phyloP scores from a whole-genome alignment of 2,888 invertebrate genomes.

The Drosophila paucipuncta region DNA sequence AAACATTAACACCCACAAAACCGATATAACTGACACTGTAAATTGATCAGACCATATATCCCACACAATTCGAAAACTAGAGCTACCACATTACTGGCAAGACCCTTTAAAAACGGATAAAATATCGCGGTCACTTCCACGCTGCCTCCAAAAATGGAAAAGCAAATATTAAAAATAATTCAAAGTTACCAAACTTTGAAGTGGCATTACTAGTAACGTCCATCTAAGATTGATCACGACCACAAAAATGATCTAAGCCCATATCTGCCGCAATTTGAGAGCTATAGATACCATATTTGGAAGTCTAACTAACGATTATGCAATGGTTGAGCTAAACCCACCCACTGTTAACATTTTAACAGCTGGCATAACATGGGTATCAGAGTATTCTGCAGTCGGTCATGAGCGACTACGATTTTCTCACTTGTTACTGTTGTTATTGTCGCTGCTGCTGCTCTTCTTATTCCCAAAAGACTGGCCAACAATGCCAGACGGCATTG shows the following conservation, averaged over 20 bases:
- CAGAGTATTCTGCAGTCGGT: neutral
- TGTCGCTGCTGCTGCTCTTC: slow-evolving; percentile 16
- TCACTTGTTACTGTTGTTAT: neutral
- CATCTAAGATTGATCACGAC: neutral
- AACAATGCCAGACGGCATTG: slow-evolving; percentile 55
- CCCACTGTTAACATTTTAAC: neutral
- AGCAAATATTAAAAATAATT: neutral
- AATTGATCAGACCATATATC: neutral
- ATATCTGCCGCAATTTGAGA: neutral
- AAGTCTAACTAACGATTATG: neutral
- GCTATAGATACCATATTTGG: neutral
- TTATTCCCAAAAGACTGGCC: slow-evolving; percentile 37
- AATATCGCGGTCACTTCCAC: neutral
- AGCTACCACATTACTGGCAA: neutral
- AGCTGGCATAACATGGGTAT: neutral
- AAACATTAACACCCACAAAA: neutral
- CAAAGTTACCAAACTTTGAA: neutral
- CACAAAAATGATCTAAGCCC: neutral
- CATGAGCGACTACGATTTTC: neutral
- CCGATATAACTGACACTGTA: no score
- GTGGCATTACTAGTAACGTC: neutral
- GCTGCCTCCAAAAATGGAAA: neutral
- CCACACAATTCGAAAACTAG: neutral
- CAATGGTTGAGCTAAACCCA: neutral
- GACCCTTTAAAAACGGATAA: no score